A percentile compares a stretch with the other conserved stretches of the same genome.
phyloP scores from a whole-genome alignment of 2,797 vertebrate genomes.

The Mormyrops boulengeri region DNA sequence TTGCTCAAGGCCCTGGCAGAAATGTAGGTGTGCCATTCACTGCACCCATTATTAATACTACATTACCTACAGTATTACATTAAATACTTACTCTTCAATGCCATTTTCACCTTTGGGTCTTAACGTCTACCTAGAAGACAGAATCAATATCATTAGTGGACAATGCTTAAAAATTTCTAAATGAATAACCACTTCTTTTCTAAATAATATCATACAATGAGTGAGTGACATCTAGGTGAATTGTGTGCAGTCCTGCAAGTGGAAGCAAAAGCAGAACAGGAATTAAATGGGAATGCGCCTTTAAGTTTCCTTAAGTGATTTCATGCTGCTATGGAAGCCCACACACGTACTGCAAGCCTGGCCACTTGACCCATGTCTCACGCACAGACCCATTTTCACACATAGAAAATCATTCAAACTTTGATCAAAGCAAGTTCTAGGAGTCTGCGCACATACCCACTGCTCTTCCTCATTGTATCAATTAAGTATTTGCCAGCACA shows the following conservation, averaged over 20 bases:
- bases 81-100: constrained; percentile 58
- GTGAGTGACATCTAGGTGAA: not conserved
- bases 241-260: not conserved
- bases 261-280: not conserved
- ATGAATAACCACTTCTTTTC: not conserved
- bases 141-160: not conserved
- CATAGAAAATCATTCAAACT: not conserved
- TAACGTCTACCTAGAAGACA: constrained; percentile 26
- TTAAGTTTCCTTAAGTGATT: too few species aligned
- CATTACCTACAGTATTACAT: not conserved
- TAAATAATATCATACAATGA: not conserved
- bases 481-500: not conserved
- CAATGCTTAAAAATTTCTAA: not conserved
- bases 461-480: not conserved
- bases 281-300: not conserved
- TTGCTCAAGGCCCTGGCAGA: not conserved
- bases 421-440: not conserved
- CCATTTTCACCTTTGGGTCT: constrained; percentile 52
- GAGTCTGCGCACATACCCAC: not conserved
- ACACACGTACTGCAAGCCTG: not conserved
- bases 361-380: not conserved
- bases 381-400: not conserved
- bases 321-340: not conserved
- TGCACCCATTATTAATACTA: not conserved
- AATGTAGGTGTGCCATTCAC: not conserved